Evolutionary conservation across 2,113 vertebrate species (phyloP).

Genomic region (Grus americana): DNA sequence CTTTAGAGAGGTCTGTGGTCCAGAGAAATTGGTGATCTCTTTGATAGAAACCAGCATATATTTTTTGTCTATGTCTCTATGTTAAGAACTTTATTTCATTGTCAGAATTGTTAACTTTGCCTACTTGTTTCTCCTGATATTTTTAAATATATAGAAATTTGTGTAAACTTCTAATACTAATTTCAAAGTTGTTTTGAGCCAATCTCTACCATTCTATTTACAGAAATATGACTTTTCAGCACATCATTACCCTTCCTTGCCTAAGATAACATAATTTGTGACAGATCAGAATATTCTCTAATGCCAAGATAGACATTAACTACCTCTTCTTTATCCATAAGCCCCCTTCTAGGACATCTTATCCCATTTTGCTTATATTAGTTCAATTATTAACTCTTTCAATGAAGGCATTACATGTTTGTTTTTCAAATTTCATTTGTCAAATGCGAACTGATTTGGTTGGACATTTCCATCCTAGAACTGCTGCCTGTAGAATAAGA

Average conservation of each 20-base stretch:
- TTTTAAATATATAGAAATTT: background rate
- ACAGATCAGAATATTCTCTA: background rate
- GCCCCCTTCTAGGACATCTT: background rate
- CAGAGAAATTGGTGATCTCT: background rate
- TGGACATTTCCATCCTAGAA: background rate
- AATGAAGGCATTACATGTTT: background rate
- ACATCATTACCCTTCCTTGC: background rate
- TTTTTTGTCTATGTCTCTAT: background rate
- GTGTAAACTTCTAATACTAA: background rate
- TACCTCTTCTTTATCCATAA: background rate
- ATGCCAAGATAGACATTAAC: background rate
- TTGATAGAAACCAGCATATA: background rate
- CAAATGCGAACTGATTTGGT: background rate
- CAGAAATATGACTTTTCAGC: background rate
- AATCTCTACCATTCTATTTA: background rate
- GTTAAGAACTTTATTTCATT: background rate
- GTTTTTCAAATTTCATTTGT: background rate
- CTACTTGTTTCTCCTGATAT: background rate
- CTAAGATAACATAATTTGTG: background rate
- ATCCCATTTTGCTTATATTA: background rate
- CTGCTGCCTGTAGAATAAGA: background rate
- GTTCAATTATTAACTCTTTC: background rate
- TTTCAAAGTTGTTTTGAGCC: background rate
- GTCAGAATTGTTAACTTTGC: background rate
- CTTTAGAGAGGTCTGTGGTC: background rate